Conservation (phyloP, 1,140 invertebrate genomes). For the Sipha flava region DNA sequence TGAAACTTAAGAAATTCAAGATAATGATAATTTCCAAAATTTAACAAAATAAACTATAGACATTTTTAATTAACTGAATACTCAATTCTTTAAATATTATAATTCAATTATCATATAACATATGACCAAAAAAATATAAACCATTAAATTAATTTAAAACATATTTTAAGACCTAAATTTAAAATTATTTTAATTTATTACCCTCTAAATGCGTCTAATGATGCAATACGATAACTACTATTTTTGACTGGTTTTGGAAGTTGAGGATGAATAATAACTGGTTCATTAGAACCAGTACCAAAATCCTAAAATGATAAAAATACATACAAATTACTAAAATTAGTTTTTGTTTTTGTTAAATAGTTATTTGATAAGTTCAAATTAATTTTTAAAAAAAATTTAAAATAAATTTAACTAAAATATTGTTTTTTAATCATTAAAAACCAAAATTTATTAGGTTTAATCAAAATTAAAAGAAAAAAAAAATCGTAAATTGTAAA, state of each 20-base stretch:
- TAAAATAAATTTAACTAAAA: neutral
- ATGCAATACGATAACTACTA: constrained; percentile 13
- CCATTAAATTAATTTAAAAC: neutral
- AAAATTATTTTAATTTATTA: neutral
- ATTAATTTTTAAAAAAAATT: neutral
- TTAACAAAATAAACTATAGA: no score
- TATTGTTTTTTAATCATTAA: no score
- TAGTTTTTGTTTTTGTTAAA: neutral
- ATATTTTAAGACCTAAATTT: no score
- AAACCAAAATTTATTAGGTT: no score
- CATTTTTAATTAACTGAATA: no score
- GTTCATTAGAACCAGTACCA: constrained; percentile 23
- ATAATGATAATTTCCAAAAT: no score
- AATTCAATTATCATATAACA: no score
- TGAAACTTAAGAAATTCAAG: no score
- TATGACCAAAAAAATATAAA: no score
- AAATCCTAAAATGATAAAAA: constrained; percentile 8
- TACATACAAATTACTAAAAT: neutral
- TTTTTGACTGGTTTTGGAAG: constrained; percentile 13
- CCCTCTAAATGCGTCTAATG: constrained; percentile 34
- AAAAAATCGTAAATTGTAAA: no score
- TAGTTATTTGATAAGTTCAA: neutral
- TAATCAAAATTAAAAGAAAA: no score
- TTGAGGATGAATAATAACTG: constrained; percentile 26
- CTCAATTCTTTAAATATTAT: no score